Percentiles rank a stretch among this genome's conserved stretches.
Conservation (phyloP, 2,113 vertebrate species). For the Pterocles orientalis region DNA sequence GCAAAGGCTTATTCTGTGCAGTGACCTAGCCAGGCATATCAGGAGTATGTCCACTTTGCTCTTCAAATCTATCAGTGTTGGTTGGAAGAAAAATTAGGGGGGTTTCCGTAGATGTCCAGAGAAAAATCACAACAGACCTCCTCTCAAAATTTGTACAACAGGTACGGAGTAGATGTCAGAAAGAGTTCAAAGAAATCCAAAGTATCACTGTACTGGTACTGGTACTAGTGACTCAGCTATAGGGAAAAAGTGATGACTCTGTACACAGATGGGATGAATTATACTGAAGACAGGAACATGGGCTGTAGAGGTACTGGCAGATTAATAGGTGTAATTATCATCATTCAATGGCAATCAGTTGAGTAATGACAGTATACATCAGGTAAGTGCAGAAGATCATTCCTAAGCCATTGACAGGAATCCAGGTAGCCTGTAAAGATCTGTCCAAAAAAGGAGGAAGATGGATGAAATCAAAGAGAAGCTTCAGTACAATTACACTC, state of each 20-base stretch:
- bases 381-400: background rate
- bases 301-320: background rate
- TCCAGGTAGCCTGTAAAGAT: background rate
- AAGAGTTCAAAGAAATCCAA: background rate
- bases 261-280: background rate
- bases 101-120: background rate
- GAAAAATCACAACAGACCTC: background rate
- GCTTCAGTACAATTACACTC: background rate
- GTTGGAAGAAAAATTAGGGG: background rate
- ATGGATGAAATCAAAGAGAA: background rate
- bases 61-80: background rate
- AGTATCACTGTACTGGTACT: background rate
- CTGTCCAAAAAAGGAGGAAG: background rate
- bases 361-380: background rate
- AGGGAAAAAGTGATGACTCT: background rate
- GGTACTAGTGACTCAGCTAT: background rate
- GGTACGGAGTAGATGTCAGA: background rate
- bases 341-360: background rate
- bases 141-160: background rate
- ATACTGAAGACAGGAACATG: background rate
- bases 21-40: background rate
- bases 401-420: background rate
- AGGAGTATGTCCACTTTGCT: background rate
- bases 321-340: background rate
- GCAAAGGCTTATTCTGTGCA: background rate